Percentiles rank a stretch among this genome's conserved stretches.
These are phyloP conservation scores for Scolanthus callimorphus DNA, from an alignment of 92 coral and sea anemone species.

Conservation along the genomic window DNA sequence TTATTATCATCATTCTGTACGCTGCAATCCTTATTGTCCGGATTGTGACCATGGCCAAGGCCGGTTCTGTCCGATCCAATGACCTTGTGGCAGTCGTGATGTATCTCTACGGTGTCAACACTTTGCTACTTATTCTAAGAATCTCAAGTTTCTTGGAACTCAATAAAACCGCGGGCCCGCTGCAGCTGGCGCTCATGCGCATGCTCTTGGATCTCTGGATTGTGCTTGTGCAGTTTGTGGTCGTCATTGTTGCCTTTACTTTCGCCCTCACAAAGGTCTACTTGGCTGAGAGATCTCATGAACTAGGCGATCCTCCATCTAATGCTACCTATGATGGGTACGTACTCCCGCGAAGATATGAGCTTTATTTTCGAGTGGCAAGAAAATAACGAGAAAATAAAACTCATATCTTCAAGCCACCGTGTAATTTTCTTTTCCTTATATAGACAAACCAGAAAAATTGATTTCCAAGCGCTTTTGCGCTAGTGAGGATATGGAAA, in stretches of 20 bases:
- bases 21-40: constrained; percentile 9
- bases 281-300: constrained; percentile 1
- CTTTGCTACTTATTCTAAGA: constrained; percentile 15
- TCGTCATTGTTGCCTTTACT: constrained; percentile 25
- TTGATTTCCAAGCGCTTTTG: too few relatives aligned
- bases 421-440: too few relatives aligned
- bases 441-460: too few relatives aligned
- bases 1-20: constrained; percentile 3
- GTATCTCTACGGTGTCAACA: constrained; percentile 21
- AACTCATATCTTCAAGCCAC: too few relatives aligned
- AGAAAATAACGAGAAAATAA: too few relatives aligned
- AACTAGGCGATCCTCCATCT: background rate
- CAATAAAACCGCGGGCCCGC: constrained; percentile 13
- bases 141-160: constrained; percentile 18
- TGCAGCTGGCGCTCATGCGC: constrained; percentile 29
- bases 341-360: too few relatives aligned
- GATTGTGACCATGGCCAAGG: constrained; percentile 1
- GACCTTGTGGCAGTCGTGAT: constrained; percentile 9
- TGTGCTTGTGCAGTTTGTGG: constrained; percentile 16
- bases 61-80: constrained; percentile 5
- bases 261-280: constrained; percentile 26
- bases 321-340: background rate
- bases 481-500: too few relatives aligned
- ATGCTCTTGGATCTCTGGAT: constrained; percentile 19
- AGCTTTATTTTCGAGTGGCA: too few relatives aligned